Conservation (phyloP, 2,797 vertebrate species). For the Balearica regulorum region DNA sequence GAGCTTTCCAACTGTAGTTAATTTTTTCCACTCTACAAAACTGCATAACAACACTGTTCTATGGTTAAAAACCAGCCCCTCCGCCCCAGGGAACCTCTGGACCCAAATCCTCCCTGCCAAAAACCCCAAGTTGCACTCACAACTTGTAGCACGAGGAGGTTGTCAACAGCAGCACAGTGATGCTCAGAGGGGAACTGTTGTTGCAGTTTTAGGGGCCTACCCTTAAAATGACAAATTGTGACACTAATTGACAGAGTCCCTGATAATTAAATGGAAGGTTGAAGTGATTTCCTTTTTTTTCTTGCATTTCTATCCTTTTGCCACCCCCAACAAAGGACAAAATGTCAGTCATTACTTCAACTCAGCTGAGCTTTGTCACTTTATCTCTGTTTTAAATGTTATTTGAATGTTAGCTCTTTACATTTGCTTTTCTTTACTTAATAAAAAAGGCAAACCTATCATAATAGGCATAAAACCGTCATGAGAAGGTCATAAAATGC, state of each 20-base stretch:
- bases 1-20: not conserved
- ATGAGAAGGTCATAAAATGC: conserved; percentile 37
- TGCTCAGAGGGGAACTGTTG: not conserved
- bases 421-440: not conserved
- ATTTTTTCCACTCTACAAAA: not conserved
- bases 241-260: not conserved
- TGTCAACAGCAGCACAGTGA: not conserved
- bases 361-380: conserved; percentile 4
- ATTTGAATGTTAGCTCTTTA: conserved; percentile 31
- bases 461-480: not conserved
- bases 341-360: not conserved
- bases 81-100: not conserved
- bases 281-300: not conserved
- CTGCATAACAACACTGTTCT: not conserved
- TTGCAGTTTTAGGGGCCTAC: not conserved
- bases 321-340: conserved; percentile 9
- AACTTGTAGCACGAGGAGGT: not conserved
- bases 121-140: not conserved
- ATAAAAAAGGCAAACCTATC: not conserved
- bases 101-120: not conserved
- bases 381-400: conserved; percentile 38
- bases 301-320: not conserved
- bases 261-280: not conserved
- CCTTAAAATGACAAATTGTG: not conserved
- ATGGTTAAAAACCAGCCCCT: not conserved